A percentile compares a stretch with the other conserved stretches of the same genome.
Conservation (phyloP, 1,140 invertebrate genomes). For the Zaprionus africanus region DNA sequence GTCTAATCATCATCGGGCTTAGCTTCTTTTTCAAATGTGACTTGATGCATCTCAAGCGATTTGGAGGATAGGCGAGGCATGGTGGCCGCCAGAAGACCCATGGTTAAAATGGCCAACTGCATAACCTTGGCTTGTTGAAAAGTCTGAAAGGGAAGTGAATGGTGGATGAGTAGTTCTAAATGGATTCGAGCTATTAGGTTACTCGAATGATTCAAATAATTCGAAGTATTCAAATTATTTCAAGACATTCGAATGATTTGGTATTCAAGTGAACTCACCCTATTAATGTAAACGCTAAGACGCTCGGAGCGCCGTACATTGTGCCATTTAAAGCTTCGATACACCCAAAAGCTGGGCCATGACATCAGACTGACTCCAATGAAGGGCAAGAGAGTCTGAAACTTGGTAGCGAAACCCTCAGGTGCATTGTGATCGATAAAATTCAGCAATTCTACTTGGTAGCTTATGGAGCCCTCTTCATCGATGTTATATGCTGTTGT, state of each 20-base stretch:
- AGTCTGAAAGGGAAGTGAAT: conserved; percentile 38
- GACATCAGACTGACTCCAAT: conserved; percentile 54
- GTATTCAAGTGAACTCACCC: conserved; percentile 34
- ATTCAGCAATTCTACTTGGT: conserved; percentile 51
- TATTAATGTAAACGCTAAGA: conserved; percentile 60
- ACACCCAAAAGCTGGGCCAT: conserved; percentile 73
- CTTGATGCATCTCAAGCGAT: conserved; percentile 27
- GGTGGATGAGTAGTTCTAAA: neutral
- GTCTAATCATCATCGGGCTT: conserved; percentile 2
- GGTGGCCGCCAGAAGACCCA: conserved; percentile 48
- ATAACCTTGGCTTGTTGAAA: conserved; percentile 69
- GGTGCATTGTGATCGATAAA: conserved; percentile 66
- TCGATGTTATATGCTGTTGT: conserved; percentile 16
- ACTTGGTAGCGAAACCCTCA: conserved; percentile 49
- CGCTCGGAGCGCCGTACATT: conserved; percentile 42
- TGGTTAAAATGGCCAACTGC: conserved; percentile 56
- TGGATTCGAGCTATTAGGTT: neutral
- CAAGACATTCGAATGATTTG: neutral
- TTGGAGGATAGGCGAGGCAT: neutral
- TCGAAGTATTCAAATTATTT: too few relatives aligned
- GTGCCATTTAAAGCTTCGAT: conserved; percentile 64
- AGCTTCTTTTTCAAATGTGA: conserved; percentile 6
- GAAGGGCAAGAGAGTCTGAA: conserved; percentile 58
- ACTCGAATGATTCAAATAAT: neutral
- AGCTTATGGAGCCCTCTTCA: conserved; percentile 17